A percentile compares a stretch with the other conserved stretches of the same genome.
Conservation (phyloP, 2,113 vertebrate species). For the Rhagologus leucostigma region DNA sequence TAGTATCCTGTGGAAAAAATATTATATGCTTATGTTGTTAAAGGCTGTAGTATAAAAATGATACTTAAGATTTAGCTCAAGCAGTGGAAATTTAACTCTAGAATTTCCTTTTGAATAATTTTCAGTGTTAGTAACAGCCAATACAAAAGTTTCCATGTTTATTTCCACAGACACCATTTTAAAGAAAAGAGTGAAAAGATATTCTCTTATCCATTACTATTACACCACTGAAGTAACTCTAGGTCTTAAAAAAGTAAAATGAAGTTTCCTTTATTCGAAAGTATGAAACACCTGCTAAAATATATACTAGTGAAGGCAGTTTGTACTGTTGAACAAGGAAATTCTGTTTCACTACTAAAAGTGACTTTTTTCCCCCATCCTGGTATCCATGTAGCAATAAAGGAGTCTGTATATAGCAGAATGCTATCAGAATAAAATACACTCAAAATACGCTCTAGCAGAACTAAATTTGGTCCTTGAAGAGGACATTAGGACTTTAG, state of each 20-base stretch:
- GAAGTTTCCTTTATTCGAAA: neutral
- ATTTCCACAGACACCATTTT: neutral
- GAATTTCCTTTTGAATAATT: neutral
- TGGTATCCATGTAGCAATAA: neutral
- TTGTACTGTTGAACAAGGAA: neutral
- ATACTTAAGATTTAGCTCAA: neutral
- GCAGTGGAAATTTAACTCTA: neutral
- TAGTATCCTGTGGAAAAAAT: conserved; percentile 14
- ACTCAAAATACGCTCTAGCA: neutral
- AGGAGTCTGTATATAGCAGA: neutral
- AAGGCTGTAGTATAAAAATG: neutral
- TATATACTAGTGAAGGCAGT: neutral
- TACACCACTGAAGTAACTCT: neutral
- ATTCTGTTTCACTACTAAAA: neutral
- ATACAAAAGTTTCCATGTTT: neutral
- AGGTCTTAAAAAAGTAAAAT: neutral
- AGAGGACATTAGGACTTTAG: neutral
- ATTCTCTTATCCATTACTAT: neutral
- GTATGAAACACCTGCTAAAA: neutral
- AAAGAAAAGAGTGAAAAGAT: neutral
- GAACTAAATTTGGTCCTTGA: neutral
- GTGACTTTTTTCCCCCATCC: neutral
- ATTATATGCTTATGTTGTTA: neutral
- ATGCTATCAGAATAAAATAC: neutral
- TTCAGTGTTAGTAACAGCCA: neutral